Conservation (phyloP, 2,888 invertebrate genomes). For the Archips xylosteana region DNA sequence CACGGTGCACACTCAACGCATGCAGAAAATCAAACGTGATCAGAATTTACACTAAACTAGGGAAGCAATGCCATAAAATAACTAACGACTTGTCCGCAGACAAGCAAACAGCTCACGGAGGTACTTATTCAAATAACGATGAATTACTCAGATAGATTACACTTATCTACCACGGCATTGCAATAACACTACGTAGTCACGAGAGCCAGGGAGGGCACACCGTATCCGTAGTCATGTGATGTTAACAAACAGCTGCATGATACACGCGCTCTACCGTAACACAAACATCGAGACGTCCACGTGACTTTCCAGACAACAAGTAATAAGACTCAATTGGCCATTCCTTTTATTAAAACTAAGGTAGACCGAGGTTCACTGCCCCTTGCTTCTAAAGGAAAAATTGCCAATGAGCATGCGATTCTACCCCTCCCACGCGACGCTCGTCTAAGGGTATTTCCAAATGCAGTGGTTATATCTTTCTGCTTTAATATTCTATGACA, state of each 20-base stretch:
- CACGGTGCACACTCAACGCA: too few relatives aligned
- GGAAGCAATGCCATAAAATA: background rate
- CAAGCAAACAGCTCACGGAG: background rate
- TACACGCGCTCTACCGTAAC: background rate
- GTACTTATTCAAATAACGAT: constrained; percentile 6
- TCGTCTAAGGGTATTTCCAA: background rate
- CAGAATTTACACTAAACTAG: background rate
- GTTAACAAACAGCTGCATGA: constrained; percentile 4
- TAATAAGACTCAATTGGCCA: background rate
- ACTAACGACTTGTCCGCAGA: background rate
- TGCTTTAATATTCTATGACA: constrained; percentile 53
- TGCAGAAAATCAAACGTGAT: too few relatives aligned
- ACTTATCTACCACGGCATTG: constrained; percentile 9
- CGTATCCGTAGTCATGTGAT: constrained; percentile 10
- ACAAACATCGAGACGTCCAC: background rate
- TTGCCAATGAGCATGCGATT: background rate
- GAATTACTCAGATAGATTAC: background rate
- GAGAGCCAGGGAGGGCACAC: background rate
- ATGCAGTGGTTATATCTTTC: constrained; percentile 43
- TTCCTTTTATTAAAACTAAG: background rate
- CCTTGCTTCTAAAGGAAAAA: background rate
- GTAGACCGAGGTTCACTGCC: background rate
- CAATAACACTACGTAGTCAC: background rate
- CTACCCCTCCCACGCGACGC: background rate
- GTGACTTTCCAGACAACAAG: background rate